Evolutionary conservation across 2,888 invertebrate species (phyloP), one percentile per base, ranked within the genome.

Genomic region (Acanthosepion esculentum): DNA sequence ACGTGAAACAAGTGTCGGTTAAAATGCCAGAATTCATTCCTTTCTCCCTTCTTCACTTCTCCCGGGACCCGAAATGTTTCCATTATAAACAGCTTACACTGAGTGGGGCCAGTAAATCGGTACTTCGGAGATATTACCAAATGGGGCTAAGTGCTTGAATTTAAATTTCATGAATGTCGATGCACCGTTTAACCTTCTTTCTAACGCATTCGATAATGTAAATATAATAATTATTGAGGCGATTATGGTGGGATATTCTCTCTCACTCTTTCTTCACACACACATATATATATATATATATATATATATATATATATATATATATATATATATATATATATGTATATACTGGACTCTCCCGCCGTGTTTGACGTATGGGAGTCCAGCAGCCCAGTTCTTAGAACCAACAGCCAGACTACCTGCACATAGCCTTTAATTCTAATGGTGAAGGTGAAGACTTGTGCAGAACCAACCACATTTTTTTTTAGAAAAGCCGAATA

Each of bases 121-220:
- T n/a, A 78, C n/a, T 33, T n/a, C n/a, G 78, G 15, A n/a, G 78
- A n/a, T n/a, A 78, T n/a, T n/a, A 78, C 78, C 78, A 78, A n/a
- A n/a, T n/a, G 78, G 33, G 78, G n/a, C 78, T 33, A 78, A n/a
- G n/a, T 78, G n/a, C 78, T n/a, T 78, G n/a, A 78, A 78, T 78
- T 78, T 78, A 78, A 78, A 78, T 78, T 78, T 78, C 78, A 78
- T 78, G 78, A 78, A 78, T 15, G 78, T n/a, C 12, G n/a, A 78
- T n/a, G 78, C n/a, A 78, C 78, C 33, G n/a, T 78, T 78, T 78
- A 78, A 78, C 78, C 78, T n/a, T 78, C 78, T 33, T 78, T 78
- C 10, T n/a, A 78, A 78, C 15, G n/a, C n/a, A 78, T 78, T 29
- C 78, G n/a, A 78, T 12, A 78, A 78, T n/a, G 78, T n/a, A 78